Evolutionary conservation across 1,140 invertebrate genomes (phyloP).

Genomic region (Dreissena rostriformis): DNA sequence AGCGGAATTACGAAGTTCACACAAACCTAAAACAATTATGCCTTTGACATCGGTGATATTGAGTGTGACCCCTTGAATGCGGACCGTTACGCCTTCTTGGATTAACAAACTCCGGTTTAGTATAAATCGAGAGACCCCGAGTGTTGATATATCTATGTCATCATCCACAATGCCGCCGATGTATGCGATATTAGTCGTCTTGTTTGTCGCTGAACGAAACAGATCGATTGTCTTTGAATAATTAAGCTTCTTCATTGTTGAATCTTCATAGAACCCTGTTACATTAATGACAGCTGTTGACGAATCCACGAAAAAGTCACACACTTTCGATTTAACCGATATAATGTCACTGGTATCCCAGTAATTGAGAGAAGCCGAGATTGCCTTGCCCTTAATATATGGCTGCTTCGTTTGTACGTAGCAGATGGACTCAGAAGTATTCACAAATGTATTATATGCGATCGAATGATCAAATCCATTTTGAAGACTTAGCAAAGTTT

Average conservation of each 20-base stretch:
- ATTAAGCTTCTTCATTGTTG: not conserved
- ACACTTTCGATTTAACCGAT: not conserved
- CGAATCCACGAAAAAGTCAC: conserved; percentile 22
- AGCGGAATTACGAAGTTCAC: not conserved
- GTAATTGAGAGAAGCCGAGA: not conserved
- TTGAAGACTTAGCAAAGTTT: not conserved
- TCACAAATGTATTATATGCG: not conserved
- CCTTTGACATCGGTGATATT: not conserved
- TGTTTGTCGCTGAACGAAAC: not conserved
- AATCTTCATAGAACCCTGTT: not conserved
- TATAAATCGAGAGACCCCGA: not conserved
- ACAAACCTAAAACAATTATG: not conserved
- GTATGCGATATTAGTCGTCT: not conserved
- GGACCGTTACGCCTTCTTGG: not conserved
- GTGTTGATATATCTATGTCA: not conserved
- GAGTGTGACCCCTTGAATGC: not conserved
- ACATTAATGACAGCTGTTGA: not conserved
- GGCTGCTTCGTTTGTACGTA: not conserved
- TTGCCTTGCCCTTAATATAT: not conserved
- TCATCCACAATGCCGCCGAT: not conserved
- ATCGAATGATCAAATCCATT: not conserved
- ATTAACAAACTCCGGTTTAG: conserved; percentile 15
- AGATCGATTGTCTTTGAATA: not conserved
- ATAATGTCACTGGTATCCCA: conserved; percentile 6
- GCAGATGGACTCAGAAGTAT: not conserved